Base-by-base conservation (phyloP, 2,113 vertebrate genomes). In the Stercorarius parasiticus region DNA sequence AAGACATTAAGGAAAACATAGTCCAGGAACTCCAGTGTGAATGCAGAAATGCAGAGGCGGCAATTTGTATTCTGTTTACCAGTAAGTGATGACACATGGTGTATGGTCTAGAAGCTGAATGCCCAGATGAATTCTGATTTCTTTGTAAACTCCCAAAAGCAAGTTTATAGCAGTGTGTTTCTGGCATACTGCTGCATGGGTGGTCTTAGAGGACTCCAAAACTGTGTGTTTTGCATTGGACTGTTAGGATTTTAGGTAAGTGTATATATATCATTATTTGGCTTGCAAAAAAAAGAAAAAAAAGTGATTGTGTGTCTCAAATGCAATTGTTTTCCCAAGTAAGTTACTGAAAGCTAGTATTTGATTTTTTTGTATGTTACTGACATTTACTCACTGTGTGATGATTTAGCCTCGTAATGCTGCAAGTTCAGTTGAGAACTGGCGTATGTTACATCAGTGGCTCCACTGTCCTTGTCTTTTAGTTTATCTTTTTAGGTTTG, bases 11-110 rank as follows among this genome's bases (percentile, higher is more conserved):
- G 87, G 64, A 67, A 67, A 86, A 26, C 50, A 3, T 2, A 52
- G 83, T 43, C 49, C 64, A 83, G 94, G 88, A 82, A 34, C 65
- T 58, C 9, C 73, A 50, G 62, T 16, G 58, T 30, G 89, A 82
- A 49, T 42, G 58, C 56, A 93, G 90, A 91, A 94, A 40, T 76
- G 93, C 95, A 90, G 91, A 84, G 86, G 56, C 61, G 49, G 95
- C 93, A 69, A 6, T 89, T 84, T 87, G 83, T 89, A 25, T 79
- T 86, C 88, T 89, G 90, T 79, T 74, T 82, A 59, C 52, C 81
- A 16, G 2, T 79, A 40, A 82, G 72, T 32, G 89, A 42, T 95
- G 91, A 94, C 95, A 95, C 81, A 17, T 79, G 79, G 66, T 71
- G 66, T 82, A n/a, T 58, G 89, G 80, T 94, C 66, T 65, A 72